phyloP scores from a whole-genome alignment of 2,888 invertebrate genomes.

The Drosophila pseudotalamancana region DNA sequence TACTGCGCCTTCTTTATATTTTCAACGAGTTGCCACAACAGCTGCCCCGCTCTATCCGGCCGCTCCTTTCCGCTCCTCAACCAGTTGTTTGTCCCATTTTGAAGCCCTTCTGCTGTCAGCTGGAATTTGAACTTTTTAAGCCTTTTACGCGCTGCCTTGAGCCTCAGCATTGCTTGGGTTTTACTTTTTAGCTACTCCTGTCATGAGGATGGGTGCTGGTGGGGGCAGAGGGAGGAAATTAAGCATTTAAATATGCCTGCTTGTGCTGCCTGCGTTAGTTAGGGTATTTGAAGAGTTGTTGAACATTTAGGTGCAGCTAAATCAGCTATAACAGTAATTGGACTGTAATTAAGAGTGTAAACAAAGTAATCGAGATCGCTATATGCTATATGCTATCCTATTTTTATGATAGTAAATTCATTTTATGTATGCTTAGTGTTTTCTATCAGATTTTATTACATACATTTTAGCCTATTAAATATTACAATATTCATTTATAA shows the following conservation, averaged over 20 bases:
- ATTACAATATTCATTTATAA: too few relatives aligned
- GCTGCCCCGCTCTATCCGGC: background rate
- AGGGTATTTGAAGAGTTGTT: constrained; percentile 11
- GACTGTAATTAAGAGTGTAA: too few relatives aligned
- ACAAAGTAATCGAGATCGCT: too few relatives aligned
- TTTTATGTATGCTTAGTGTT: too few relatives aligned
- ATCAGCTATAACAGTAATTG: too few relatives aligned
- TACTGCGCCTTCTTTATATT: constrained; percentile 63
- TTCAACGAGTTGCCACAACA: constrained; percentile 36
- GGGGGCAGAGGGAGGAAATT: background rate
- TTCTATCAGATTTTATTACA: too few relatives aligned
- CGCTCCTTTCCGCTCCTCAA: background rate
- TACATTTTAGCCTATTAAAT: too few relatives aligned
- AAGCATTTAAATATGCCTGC: constrained; percentile 46
- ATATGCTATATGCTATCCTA: too few relatives aligned
- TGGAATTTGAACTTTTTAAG: constrained; percentile 81
- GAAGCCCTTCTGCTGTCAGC: constrained; percentile 67
- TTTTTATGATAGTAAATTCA: too few relatives aligned
- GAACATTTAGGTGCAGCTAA: too few relatives aligned
- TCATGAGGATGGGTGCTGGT: background rate
- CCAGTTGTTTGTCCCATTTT: constrained; percentile 45
- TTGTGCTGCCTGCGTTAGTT: constrained; percentile 18
- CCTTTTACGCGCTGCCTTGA: constrained; percentile 78
- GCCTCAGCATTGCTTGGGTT: constrained; percentile 59
- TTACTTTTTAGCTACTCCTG: constrained; percentile 52